These are phyloP conservation scores for Mixornis gularis DNA, from an alignment of 2,113 vertebrate genomes.

Conservation along the genomic window DNA sequence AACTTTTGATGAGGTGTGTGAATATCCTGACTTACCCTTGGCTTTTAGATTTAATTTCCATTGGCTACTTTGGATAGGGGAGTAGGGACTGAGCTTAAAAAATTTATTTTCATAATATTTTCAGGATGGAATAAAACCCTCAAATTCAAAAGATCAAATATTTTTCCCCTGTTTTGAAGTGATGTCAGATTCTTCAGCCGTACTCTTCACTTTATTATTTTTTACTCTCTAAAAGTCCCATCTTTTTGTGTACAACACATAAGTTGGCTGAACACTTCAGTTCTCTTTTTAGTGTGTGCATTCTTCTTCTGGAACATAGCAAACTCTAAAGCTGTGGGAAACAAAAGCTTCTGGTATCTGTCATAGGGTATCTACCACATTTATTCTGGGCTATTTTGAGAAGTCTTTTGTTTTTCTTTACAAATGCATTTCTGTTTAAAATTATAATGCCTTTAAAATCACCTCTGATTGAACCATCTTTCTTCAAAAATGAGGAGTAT, in stretches of 20 bases:
- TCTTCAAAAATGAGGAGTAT: neutral
- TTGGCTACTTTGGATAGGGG: neutral
- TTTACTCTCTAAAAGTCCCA: neutral
- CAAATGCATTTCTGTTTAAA: neutral
- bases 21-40: neutral
- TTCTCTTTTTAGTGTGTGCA: neutral
- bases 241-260: accelerated
- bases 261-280: neutral
- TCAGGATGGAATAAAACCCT: neutral
- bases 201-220: neutral
- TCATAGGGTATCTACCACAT: neutral
- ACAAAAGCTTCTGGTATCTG: neutral
- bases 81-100: neutral
- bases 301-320: neutral
- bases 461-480: neutral
- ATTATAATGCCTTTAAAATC: neutral
- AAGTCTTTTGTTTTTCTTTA: neutral
- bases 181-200: neutral
- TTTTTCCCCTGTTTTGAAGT: neutral
- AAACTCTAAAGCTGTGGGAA: neutral
- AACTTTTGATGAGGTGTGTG: neutral
- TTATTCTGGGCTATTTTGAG: neutral
- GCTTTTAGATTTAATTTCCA: neutral
- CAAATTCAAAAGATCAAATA: neutral
- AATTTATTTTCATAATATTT: neutral